A percentile compares a stretch with the other conserved stretches of the same genome.
Conservation (phyloP, 2,797 vertebrate genomes). For the Coendou prehensilis region DNA sequence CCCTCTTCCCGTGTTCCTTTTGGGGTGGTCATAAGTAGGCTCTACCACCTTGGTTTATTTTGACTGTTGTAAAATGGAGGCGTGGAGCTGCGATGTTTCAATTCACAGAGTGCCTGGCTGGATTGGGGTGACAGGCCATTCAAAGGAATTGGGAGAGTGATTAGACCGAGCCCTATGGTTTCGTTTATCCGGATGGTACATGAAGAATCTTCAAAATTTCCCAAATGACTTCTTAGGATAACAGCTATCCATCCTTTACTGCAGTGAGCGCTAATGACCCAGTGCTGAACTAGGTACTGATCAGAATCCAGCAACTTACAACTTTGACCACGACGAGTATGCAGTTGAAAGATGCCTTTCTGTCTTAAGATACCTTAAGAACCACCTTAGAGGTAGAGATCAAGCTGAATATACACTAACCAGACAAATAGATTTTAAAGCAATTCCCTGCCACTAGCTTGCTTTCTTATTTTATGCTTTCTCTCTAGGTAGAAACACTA, state of each 20-base stretch:
- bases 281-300: neutral
- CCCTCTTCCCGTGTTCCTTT: neutral
- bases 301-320: neutral
- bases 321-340: neutral
- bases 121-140: conserved; percentile 12
- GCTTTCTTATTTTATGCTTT: conserved; percentile 36
- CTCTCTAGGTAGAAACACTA: conserved; percentile 19
- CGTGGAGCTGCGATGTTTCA: neutral
- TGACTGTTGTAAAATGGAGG: neutral
- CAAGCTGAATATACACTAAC: neutral
- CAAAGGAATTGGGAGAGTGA: neutral
- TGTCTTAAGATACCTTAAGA: neutral
- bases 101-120: neutral
- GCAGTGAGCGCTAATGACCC: neutral
- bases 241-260: conserved; percentile 22
- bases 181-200: conserved; percentile 5
- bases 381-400: neutral
- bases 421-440: neutral
- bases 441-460: neutral
- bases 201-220: conserved; percentile 42
- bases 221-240: conserved; percentile 14
- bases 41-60: neutral
- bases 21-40: neutral
- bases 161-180: neutral
- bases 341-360: neutral